Evolutionary conservation across 2,113 vertebrate genomes (phyloP).

Genomic region (Sciurus niger): DNA sequence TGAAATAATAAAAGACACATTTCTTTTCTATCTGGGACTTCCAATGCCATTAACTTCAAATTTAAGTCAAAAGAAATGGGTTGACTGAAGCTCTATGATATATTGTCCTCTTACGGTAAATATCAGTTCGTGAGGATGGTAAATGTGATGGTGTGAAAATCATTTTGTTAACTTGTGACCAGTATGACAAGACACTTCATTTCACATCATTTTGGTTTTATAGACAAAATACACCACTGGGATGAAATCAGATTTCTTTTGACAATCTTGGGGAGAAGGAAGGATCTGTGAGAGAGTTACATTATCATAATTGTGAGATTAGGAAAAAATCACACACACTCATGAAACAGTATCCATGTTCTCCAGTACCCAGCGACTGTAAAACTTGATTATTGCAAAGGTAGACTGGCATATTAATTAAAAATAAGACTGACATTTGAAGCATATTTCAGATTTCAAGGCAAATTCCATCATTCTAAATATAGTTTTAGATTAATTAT

Average conservation of each 20-base stretch:
- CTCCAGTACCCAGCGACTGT: constrained; percentile 45
- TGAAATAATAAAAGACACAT: not conserved
- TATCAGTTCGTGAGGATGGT: constrained; percentile 1
- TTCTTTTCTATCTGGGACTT: constrained; percentile 11
- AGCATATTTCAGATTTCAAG: constrained; percentile 81
- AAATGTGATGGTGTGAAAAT: constrained; percentile 40
- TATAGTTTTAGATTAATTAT: constrained; percentile 84
- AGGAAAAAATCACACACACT: not conserved
- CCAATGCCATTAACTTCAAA: not conserved
- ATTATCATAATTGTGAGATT: constrained; percentile 63
- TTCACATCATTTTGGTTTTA: constrained; percentile 68
- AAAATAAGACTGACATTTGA: constrained; percentile 85
- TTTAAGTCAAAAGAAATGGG: constrained; percentile 33
- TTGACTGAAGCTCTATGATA: not conserved
- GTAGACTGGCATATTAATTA: constrained; percentile 79
- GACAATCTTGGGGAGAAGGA: constrained; percentile 59
- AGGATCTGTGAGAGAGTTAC: not conserved
- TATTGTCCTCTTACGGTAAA: not conserved
- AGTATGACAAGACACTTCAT: constrained; percentile 37
- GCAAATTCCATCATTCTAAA: constrained; percentile 83
- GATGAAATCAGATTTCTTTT: constrained; percentile 68
- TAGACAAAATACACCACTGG: constrained; percentile 54
- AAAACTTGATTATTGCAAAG: constrained; percentile 78
- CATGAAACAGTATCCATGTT: constrained; percentile 34
- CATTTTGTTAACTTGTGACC: constrained; percentile 67